phyloP scores from a whole-genome alignment of 2,113 vertebrate species.

The Ivindomyrus marchei region DNA sequence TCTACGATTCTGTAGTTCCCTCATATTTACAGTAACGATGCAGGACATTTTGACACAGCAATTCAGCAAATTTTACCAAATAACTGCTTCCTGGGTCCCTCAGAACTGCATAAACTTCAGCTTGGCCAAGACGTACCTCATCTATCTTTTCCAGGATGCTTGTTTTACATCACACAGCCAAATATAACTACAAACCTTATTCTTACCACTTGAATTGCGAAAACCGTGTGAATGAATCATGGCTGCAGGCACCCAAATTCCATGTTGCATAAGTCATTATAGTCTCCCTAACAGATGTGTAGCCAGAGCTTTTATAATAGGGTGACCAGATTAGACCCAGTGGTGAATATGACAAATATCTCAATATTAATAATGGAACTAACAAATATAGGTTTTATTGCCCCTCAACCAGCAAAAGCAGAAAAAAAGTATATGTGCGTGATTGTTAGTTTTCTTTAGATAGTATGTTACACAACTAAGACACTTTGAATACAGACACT shows the following conservation, averaged over 20 bases:
- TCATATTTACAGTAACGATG: neutral
- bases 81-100: neutral
- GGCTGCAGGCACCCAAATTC: neutral
- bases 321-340: neutral
- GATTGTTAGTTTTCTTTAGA: neutral
- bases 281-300: neutral
- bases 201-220: neutral
- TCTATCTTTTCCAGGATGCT: neutral
- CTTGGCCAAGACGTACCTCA: neutral
- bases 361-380: neutral
- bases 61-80: neutral
- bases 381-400: neutral
- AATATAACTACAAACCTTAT: neutral
- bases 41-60: neutral
- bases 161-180: neutral
- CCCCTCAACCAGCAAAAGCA: neutral
- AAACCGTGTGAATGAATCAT: neutral
- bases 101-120: neutral
- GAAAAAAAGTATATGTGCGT: neutral
- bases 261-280: neutral
- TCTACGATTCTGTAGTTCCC: neutral
- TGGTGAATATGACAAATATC: neutral
- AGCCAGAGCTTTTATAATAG: neutral
- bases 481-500: neutral
- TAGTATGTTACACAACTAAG: neutral